phyloP scores from a whole-genome alignment of 30 jellyfish, hydroid and myxozoan genomes.

The Chrysaora quinquecirrha region DNA sequence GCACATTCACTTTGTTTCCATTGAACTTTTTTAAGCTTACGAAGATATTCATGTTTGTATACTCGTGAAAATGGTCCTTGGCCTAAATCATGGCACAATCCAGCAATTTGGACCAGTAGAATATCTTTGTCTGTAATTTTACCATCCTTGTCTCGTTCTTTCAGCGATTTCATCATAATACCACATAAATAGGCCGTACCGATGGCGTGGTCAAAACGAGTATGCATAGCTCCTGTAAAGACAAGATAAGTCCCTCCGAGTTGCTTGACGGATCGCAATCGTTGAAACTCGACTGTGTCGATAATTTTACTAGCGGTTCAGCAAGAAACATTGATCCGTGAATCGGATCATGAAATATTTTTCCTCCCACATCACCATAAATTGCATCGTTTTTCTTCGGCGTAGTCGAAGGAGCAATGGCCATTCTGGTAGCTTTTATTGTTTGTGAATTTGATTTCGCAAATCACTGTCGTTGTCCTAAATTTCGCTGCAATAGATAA shows the following conservation, averaged over 20 bases:
- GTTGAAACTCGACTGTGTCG: conserved; percentile 62
- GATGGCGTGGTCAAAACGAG: conserved; percentile 65
- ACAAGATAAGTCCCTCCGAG: conserved; percentile 57
- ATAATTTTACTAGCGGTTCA: conserved; percentile 1
- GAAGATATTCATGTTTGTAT: conserved; percentile 32
- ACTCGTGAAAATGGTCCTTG: conserved; percentile 76
- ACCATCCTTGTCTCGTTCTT: conserved; percentile 14
- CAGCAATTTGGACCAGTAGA: conserved; percentile 46
- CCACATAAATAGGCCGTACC: conserved; percentile 58
- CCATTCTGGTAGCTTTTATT: background rate
- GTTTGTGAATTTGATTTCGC: too few relatives aligned
- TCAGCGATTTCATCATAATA: conserved; percentile 28
- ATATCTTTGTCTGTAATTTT: background rate
- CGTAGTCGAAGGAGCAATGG: conserved; percentile 1
- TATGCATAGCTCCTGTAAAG: conserved; percentile 61
- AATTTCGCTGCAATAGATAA: too few relatives aligned
- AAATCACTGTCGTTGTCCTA: too few relatives aligned
- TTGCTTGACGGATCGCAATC: conserved; percentile 62
- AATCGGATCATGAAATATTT: conserved; percentile 45
- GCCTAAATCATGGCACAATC: conserved; percentile 68
- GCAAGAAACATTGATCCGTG: conserved; percentile 53
- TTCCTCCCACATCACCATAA: conserved; percentile 17
- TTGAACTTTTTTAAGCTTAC: conserved; percentile 17
- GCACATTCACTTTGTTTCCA: conserved; percentile 59
- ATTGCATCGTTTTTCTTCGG: conserved; percentile 22